Evolutionary conservation across 2,797 vertebrate genomes (phyloP).

Genomic region (Coregonus ussuriensis): DNA sequence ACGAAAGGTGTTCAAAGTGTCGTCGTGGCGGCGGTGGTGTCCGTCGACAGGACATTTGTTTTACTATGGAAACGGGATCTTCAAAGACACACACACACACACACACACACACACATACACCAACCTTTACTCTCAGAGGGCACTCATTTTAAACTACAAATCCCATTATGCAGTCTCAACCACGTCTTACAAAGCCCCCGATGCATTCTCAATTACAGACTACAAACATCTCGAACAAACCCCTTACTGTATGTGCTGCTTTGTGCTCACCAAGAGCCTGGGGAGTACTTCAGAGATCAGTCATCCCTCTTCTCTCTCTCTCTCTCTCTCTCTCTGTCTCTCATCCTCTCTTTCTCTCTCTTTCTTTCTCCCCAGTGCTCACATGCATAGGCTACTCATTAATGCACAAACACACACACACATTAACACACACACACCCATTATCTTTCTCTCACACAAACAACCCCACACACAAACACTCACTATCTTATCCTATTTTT

Average conservation of each 20-base stretch:
- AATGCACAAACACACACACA: conserved; percentile 32
- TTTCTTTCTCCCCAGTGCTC: conserved; percentile 24
- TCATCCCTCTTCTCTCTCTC: not conserved
- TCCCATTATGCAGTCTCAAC: conserved; percentile 48
- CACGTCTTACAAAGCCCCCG: not conserved
- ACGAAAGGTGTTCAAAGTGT: conserved; percentile 19
- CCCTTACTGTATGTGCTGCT: conserved; percentile 47
- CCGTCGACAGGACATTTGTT: not conserved
- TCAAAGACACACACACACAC: conserved; percentile 57
- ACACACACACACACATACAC: conserved; percentile 50
- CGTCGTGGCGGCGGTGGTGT: conserved; percentile 1
- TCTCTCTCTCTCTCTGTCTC: not conserved
- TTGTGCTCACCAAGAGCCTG: not conserved
- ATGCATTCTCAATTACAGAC: too few species aligned
- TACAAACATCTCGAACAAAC: conserved; percentile 57
- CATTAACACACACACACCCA: conserved; percentile 34
- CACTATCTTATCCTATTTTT: conserved; percentile 60
- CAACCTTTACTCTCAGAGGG: conserved; percentile 14
- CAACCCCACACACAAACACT: conserved; percentile 18
- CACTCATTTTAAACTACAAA: conserved; percentile 51
- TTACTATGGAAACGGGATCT: conserved; percentile 27
- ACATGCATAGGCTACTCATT: not conserved
- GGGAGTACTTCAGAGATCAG: too few species aligned
- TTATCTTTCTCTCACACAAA: not conserved
- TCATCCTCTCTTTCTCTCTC: conserved; percentile 1